Percentiles rank a stretch among this genome's conserved stretches.
Evolutionary conservation across 2,888 invertebrate genomes (phyloP).

Genomic region (Stenotaenia linearis): DNA sequence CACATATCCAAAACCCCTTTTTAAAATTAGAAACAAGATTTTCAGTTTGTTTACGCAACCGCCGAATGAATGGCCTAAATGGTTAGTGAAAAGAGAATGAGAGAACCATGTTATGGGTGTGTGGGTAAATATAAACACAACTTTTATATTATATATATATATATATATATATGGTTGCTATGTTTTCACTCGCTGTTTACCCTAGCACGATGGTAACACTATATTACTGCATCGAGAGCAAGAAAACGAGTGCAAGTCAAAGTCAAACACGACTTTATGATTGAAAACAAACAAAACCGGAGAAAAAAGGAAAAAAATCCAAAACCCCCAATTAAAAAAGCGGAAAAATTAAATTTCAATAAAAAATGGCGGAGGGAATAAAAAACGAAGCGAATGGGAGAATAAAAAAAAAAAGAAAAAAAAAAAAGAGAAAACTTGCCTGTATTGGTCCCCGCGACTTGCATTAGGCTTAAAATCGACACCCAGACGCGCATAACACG

Average conservation of each 20-base stretch:
- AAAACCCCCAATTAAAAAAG: background rate
- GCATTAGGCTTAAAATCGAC: conserved; percentile 4
- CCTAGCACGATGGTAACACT: background rate
- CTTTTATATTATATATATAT: too few species aligned
- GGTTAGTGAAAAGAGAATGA: background rate
- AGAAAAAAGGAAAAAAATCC: background rate
- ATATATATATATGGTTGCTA: background rate
- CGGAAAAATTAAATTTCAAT: background rate
- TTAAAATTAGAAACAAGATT: background rate
- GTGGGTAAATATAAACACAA: background rate
- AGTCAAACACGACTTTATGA: background rate
- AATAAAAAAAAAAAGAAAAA: background rate
- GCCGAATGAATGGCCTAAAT: background rate
- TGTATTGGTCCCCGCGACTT: background rate
- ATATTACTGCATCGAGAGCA: background rate
- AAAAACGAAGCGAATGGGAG: background rate
- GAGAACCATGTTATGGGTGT: background rate
- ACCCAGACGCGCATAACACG: background rate
- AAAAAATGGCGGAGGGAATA: background rate
- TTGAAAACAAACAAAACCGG: background rate
- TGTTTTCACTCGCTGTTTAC: background rate
- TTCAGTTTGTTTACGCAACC: background rate
- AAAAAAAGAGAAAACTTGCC: background rate
- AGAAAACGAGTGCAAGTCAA: background rate
- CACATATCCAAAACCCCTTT: too few species aligned